Conservation (phyloP, 2,113 vertebrate species). For the Shinisaurus crocodilurus region DNA sequence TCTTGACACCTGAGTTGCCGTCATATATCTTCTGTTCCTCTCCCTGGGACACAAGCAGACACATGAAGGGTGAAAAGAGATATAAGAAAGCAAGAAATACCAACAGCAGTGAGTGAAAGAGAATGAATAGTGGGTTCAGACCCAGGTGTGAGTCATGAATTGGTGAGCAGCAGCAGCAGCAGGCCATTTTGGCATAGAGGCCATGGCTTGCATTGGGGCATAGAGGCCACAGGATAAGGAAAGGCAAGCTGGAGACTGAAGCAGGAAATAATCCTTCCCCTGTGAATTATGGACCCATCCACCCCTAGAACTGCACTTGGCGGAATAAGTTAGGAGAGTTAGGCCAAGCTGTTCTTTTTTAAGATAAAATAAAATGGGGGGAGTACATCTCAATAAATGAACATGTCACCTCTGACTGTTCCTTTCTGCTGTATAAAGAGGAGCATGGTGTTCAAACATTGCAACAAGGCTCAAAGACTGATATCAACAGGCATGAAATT, state of each 20-base stretch:
- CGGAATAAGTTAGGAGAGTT: not conserved
- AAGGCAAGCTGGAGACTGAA: not conserved
- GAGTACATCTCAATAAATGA: not conserved
- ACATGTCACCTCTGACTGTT: not conserved
- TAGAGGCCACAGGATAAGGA: not conserved
- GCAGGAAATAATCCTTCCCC: not conserved
- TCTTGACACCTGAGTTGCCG: not conserved
- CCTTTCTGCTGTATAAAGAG: rapidly evolving
- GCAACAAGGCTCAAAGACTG: not conserved
- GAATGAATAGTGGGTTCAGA: not conserved
- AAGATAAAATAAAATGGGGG: not conserved
- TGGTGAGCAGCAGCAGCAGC: not conserved
- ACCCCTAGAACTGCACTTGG: not conserved
- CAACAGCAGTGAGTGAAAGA: too few species aligned
- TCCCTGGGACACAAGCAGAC: not conserved
- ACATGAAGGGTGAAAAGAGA: not conserved
- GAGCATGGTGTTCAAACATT: rapidly evolving
- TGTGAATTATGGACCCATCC: not conserved
- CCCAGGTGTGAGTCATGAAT: not conserved
- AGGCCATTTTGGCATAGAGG: not conserved
- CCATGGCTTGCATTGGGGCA: not conserved
- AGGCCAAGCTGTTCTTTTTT: not conserved
- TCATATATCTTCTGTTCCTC: not conserved
- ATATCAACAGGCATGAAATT: not conserved
- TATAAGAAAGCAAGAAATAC: not conserved